Percentiles rank a stretch among this genome's conserved stretches.
Conservation (phyloP, 2,113 vertebrate species). For the Clinocottus analis region DNA sequence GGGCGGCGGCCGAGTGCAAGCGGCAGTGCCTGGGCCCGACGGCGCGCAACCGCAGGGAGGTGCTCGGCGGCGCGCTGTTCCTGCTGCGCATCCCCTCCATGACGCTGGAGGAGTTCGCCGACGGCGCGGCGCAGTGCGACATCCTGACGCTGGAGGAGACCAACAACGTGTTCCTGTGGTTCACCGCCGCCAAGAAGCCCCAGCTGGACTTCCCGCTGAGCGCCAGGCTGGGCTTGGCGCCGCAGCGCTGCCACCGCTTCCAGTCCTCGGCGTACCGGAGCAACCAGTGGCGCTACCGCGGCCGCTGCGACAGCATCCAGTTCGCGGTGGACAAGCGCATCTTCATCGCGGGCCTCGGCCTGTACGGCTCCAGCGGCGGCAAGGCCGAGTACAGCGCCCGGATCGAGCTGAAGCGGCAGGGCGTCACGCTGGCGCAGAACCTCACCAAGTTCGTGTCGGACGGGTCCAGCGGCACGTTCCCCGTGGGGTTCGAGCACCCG, state of each 20-base stretch:
- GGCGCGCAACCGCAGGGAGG: conserved; percentile 86
- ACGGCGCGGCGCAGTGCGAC: conserved; percentile 93
- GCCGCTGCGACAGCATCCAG: conserved; percentile 98
- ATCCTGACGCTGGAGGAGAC: conserved; percentile 97
- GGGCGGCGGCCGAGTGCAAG: conserved; percentile 93
- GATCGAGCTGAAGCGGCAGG: conserved; percentile 95
- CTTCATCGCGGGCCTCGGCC: conserved; percentile 92
- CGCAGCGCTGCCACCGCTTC: conserved; percentile 93
- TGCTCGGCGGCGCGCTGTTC: conserved; percentile 91
- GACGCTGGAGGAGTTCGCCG: conserved; percentile 95
- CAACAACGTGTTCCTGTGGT: conserved; percentile 95
- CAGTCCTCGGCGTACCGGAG: conserved; percentile 95
- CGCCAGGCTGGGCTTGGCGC: conserved; percentile 87
- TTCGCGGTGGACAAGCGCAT: conserved; percentile 95
- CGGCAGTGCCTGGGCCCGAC: conserved; percentile 86
- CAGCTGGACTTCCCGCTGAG: conserved; percentile 88
- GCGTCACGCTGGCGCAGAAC: conserved; percentile 89
- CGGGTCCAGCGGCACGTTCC: conserved; percentile 93
- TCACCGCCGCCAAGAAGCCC: conserved; percentile 94
- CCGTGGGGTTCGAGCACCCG: conserved; percentile 96
- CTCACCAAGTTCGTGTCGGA: conserved; percentile 92
- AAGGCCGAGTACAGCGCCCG: conserved; percentile 92
- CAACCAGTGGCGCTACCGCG: conserved; percentile 98
- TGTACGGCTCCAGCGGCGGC: conserved; percentile 95
- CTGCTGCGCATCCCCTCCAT: conserved; percentile 93